Evolutionary conservation across 1,140 invertebrate genomes (phyloP).

Genomic region (Heliconius melpomene): DNA sequence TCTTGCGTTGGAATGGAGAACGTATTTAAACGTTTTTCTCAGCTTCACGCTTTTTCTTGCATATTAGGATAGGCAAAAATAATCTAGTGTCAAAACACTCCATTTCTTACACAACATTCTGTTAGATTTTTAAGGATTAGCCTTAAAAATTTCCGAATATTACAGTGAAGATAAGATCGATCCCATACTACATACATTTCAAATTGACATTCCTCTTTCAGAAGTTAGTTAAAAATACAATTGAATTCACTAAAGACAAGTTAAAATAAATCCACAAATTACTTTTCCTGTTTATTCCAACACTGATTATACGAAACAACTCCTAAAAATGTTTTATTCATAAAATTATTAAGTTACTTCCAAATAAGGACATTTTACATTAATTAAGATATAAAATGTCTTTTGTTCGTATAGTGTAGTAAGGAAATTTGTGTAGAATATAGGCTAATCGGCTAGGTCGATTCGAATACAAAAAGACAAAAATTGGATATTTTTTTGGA

Average conservation of each 20-base stretch:
- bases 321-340: conserved; percentile 23
- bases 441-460: too few relatives aligned
- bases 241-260: not conserved
- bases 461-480: too few relatives aligned
- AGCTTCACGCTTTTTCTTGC: not conserved
- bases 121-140: too few relatives aligned
- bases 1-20: not conserved
- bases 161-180: too few relatives aligned
- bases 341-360: conserved; percentile 24
- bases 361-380: conserved; percentile 23
- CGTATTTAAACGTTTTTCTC: not conserved
- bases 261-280: conserved; percentile 1
- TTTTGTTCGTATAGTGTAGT: too few relatives aligned
- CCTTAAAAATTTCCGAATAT: too few relatives aligned
- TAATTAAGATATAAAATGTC: conserved; percentile 15
- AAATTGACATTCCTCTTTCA: too few relatives aligned
- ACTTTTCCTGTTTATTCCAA: conserved; percentile 16
- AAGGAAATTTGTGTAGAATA: too few relatives aligned
- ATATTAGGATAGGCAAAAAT: not conserved
- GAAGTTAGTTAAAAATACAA: too few relatives aligned
- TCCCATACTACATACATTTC: too few relatives aligned
- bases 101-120: too few relatives aligned
- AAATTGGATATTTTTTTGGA: too few relatives aligned
- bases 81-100: not conserved
- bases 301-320: conserved; percentile 19